Evolutionary conservation across 2,113 vertebrate genomes (phyloP), one percentile per base, ranked within the genome.

Genomic region (Leptobrachium ailaonicum): DNA sequence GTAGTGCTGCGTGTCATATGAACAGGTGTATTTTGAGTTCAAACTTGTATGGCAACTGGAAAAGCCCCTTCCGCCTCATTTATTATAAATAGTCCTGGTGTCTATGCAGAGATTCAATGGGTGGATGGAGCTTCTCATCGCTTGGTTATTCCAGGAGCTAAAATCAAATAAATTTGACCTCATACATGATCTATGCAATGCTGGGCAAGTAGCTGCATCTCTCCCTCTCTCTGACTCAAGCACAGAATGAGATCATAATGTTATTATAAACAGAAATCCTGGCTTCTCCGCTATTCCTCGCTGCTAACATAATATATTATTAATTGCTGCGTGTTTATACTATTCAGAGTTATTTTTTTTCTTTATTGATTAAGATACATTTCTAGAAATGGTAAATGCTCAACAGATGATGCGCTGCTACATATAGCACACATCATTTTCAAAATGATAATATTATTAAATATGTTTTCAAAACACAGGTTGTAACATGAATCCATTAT

Each of bases 221-320:
- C 78, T 80, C 71, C 44, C 71, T 67, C 78, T 80, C 71, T 45
- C 32, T 73, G 76, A 77, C 76, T 77, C 76, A 77, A 80, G 56
- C 62, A 58, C 10, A 8, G 50, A 74, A 74, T 80, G 71, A 80
- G 66, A 71, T 80, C 71, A 80, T 60, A 67, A 45, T 60, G 44
- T 58, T 67, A 73, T 67, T 73, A 67, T 67, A 47, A 50, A 13
- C n/a, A 66, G 58, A 42, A 77, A 14, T 70, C 67, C 6, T 40
- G 7, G 42, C 68, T 58, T 6, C 14, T 67, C 9, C 66, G 20
- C 54, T 64, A 43, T 41, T 40, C 43, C 66, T 70, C 12, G 41
- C 32, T 2, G 40, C 44, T 69, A 44, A 32, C 12, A 9, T 69
- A 43, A 56, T 58, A 41, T 64, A 45, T 63, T 13, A 75, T 45